A percentile compares a stretch with the other conserved stretches of the same genome.
These are phyloP conservation scores for Syrphus vitripennis DNA, from an alignment of 2,888 invertebrate species.

Conservation along the genomic window DNA sequence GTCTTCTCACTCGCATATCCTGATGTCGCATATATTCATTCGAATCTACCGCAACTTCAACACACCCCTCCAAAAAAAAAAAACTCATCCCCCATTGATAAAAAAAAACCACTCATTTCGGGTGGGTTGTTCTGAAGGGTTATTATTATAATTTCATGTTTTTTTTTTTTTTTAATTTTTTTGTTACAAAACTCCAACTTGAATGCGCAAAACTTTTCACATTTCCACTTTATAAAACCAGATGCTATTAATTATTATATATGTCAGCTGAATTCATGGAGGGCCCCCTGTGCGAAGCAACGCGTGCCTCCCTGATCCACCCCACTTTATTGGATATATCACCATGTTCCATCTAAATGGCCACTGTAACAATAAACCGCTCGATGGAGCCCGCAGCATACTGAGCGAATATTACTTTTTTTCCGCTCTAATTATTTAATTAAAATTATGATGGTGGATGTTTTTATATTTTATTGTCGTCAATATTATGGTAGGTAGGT, in stretches of 20 bases:
- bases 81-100: not conserved
- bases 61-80: not conserved
- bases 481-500: not conserved
- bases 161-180: not conserved
- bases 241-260: conserved; percentile 68
- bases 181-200: not conserved
- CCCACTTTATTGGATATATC: conserved; percentile 18
- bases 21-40: not conserved
- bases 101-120: conserved; percentile 6
- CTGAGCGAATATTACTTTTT: conserved; percentile 59
- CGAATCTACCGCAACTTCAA: not conserved
- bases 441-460: conserved; percentile 64
- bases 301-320: not conserved
- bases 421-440: conserved; percentile 68
- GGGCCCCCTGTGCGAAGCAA: not conserved
- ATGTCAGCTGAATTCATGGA: conserved; percentile 58
- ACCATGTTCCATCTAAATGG: conserved; percentile 52
- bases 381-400: conserved; percentile 59
- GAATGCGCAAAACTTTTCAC: conserved; percentile 52
- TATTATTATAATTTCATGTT: not conserved
- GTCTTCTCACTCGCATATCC: conserved; percentile 21
- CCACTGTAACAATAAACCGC: conserved; percentile 63
- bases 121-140: not conserved
- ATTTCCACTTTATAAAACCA: conserved; percentile 66
- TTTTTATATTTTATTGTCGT: conserved; percentile 19